Conservation (phyloP, 2,888 invertebrate species). For the Thera britannica region DNA sequence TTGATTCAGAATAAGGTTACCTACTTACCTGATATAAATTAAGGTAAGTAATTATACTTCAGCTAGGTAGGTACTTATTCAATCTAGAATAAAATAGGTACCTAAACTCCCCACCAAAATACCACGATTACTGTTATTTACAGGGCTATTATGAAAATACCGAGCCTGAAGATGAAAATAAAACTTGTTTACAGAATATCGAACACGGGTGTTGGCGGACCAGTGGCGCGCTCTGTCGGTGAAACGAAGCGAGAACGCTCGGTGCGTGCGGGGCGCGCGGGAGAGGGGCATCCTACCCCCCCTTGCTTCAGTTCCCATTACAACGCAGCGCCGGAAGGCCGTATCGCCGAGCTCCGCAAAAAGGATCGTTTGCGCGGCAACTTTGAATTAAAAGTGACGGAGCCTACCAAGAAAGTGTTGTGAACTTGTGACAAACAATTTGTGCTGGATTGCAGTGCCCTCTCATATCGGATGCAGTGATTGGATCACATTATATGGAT, state of each 20-base stretch:
- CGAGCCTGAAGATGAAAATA: conserved; percentile 69
- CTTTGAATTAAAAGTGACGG: conserved; percentile 64
- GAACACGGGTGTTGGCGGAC: conserved; percentile 73
- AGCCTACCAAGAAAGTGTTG: conserved; percentile 65
- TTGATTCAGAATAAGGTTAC: background rate
- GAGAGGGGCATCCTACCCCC: conserved; percentile 63
- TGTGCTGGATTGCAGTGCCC: conserved; percentile 78
- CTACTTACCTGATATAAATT: background rate
- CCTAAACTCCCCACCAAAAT: background rate
- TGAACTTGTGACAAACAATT: conserved; percentile 61
- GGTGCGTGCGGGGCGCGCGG: conserved; percentile 66
- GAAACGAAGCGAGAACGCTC: conserved; percentile 47
- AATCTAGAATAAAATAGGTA: background rate
- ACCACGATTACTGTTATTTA: background rate
- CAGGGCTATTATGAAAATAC: conserved; percentile 53
- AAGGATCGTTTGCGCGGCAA: conserved; percentile 79
- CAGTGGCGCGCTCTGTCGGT: conserved; percentile 80
- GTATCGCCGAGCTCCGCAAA: conserved; percentile 56
- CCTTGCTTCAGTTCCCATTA: conserved; percentile 77
- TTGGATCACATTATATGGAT: conserved; percentile 77
- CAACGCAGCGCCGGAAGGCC: conserved; percentile 59
- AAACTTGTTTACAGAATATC: conserved; percentile 83
- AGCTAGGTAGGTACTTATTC: background rate
- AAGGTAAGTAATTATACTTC: background rate
- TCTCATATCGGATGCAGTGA: conserved; percentile 79